phyloP scores from a whole-genome alignment of 2,888 invertebrate genomes.

The Parnassius apollo region DNA sequence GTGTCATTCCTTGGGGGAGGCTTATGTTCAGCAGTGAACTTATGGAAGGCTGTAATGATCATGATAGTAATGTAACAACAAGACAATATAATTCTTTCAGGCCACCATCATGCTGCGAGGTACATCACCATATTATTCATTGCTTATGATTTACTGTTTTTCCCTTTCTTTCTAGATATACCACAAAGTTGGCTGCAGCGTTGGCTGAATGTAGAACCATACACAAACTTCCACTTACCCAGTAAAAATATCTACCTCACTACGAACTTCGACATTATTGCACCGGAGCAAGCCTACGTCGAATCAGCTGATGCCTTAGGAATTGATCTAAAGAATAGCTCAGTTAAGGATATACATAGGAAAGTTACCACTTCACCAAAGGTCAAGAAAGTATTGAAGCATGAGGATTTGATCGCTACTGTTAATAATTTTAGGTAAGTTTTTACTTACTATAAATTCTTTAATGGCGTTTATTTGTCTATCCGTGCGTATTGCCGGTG shows the following conservation, averaged over 20 bases:
- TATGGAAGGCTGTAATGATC: too few relatives aligned
- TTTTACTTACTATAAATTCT: slow-evolving; percentile 8
- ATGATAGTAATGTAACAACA: too few relatives aligned
- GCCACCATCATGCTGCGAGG: too few relatives aligned
- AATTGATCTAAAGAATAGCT: slow-evolving; percentile 48
- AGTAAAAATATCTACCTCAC: slow-evolving; percentile 87
- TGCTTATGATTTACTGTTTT: too few relatives aligned
- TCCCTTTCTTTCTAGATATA: slow-evolving; percentile 64
- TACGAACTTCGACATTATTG: slow-evolving; percentile 83
- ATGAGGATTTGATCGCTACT: slow-evolving; percentile 61
- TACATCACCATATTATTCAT: too few relatives aligned
- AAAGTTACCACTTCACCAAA: slow-evolving; percentile 40
- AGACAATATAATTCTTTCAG: too few relatives aligned
- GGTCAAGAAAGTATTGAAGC: slow-evolving; percentile 42
- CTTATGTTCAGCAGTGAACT: too few relatives aligned
- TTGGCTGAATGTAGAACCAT: slow-evolving; percentile 82
- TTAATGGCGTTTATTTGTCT: too few relatives aligned
- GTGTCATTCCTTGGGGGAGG: too few relatives aligned
- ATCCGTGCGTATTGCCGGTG: too few relatives aligned
- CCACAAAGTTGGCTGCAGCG: slow-evolving; percentile 82
- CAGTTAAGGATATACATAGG: slow-evolving; percentile 59
- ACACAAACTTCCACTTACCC: slow-evolving; percentile 84
- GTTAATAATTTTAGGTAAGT: slow-evolving; percentile 67
- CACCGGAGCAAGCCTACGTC: slow-evolving; percentile 57
- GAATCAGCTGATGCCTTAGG: slow-evolving; percentile 50